Evolutionary conservation across 2,797 vertebrate genomes (phyloP).

Genomic region (Galaxias olidus): DNA sequence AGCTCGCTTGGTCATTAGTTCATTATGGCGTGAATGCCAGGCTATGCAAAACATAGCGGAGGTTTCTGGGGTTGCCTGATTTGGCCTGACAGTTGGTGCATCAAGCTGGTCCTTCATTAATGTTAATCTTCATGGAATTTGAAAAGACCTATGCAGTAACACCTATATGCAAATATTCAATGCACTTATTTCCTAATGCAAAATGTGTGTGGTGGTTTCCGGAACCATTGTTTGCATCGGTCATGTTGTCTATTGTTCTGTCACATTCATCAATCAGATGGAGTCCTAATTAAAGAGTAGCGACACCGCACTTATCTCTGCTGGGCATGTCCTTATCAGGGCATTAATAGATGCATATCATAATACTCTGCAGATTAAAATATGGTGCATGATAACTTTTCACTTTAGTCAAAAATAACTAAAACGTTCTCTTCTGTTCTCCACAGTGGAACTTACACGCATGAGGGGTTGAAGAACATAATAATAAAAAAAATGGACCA

Average conservation of each 20-base stretch:
- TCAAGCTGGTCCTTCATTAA: conserved; percentile 71
- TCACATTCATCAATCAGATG: conserved; percentile 41
- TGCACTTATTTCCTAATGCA: conserved; percentile 66
- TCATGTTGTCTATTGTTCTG: conserved; percentile 43
- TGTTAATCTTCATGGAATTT: conserved; percentile 70
- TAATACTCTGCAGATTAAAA: background rate
- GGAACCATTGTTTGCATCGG: conserved; percentile 51
- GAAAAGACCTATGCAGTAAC: conserved; percentile 53
- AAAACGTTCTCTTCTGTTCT: too few species aligned
- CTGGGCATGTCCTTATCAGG: background rate
- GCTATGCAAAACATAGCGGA: conserved; percentile 60
- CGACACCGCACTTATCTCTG: background rate
- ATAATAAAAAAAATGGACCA: conserved; percentile 64
- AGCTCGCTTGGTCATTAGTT: conserved; percentile 75
- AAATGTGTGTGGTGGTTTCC: conserved; percentile 61
- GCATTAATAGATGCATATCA: too few species aligned
- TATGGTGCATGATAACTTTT: background rate
- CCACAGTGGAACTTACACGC: conserved; percentile 42
- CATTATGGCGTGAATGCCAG: conserved; percentile 64
- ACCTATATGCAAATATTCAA: conserved; percentile 70
- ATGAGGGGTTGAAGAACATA: conserved; percentile 48
- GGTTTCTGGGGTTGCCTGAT: conserved; percentile 64
- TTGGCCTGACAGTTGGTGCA: conserved; percentile 69
- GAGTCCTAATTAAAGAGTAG: conserved; percentile 3
- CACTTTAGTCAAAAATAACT: too few species aligned